Percentiles rank a stretch among this genome's conserved stretches.
Evolutionary conservation across 2,888 invertebrate genomes (phyloP).

Genomic region (Cheilosia vulpina): DNA sequence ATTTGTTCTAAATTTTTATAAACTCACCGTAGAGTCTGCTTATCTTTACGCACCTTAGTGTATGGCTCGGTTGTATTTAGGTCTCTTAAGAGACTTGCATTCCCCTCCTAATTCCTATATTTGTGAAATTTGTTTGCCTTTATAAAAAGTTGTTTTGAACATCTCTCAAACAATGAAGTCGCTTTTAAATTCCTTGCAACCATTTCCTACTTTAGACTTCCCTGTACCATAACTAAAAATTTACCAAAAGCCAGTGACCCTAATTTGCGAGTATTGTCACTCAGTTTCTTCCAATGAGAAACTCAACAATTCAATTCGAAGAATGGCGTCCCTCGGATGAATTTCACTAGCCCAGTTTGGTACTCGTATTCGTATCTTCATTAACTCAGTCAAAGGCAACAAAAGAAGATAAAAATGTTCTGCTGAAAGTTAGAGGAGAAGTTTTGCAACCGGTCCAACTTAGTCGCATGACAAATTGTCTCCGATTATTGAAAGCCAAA

Average conservation of each 20-base stretch:
- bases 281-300: background rate
- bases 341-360: conserved; percentile 4
- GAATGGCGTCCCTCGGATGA: conserved; percentile 1
- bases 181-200: too few species aligned
- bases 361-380: background rate
- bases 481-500: conserved; percentile 51
- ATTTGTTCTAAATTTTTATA: too few species aligned
- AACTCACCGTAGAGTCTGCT: too few species aligned
- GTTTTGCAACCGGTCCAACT: conserved; percentile 16
- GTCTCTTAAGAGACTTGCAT: too few species aligned
- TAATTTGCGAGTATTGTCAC: conserved; percentile 13
- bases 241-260: background rate
- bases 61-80: too few species aligned
- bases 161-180: too few species aligned
- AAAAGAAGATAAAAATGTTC: background rate
- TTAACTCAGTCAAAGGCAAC: background rate
- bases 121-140: too few species aligned
- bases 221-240: background rate
- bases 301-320: background rate
- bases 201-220: too few species aligned
- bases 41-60: too few species aligned
- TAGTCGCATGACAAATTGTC: conserved; percentile 62
- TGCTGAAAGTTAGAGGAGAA: conserved; percentile 36
- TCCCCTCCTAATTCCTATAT: too few species aligned
- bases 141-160: too few species aligned